phyloP scores from a whole-genome alignment of 2,113 vertebrate genomes.

The Nannospalax galili region DNA sequence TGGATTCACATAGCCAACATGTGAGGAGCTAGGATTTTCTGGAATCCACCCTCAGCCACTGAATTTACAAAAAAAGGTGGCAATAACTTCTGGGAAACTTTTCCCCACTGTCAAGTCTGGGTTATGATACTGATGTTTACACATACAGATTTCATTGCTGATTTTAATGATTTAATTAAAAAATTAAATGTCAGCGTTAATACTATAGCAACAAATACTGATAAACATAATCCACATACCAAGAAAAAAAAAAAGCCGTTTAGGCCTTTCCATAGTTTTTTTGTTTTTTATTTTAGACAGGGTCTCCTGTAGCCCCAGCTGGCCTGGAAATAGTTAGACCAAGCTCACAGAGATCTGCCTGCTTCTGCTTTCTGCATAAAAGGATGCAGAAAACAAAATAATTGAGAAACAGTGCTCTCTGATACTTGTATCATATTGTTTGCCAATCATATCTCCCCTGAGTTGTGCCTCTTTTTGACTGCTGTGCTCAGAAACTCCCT shows the following conservation, averaged over 20 bases:
- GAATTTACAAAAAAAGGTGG: slow-evolving; percentile 36
- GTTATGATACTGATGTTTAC: slow-evolving; percentile 4
- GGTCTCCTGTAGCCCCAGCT: too few species aligned
- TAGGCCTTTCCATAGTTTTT: background rate
- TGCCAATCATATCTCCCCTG: background rate
- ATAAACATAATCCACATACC: background rate
- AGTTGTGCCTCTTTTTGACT: background rate
- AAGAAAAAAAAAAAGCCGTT: background rate
- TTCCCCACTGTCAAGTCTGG: background rate
- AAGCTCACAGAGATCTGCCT: too few species aligned
- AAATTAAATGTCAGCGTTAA: slow-evolving; percentile 16
- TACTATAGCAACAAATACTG: background rate
- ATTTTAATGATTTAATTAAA: slow-evolving; percentile 11
- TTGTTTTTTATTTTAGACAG: background rate
- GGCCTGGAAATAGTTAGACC: too few species aligned
- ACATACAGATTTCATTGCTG: background rate
- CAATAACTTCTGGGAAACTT: slow-evolving; percentile 8
- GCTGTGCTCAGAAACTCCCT: background rate
- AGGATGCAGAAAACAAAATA: background rate
- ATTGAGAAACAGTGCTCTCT: background rate
- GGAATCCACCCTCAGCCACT: background rate
- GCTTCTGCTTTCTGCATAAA: background rate
- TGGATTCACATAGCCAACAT: background rate
- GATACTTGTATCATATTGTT: background rate
- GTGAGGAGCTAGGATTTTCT: slow-evolving; percentile 6